Evolutionary conservation across 2,113 vertebrate genomes (phyloP).

Genomic region (Ploceus nigricollis): DNA sequence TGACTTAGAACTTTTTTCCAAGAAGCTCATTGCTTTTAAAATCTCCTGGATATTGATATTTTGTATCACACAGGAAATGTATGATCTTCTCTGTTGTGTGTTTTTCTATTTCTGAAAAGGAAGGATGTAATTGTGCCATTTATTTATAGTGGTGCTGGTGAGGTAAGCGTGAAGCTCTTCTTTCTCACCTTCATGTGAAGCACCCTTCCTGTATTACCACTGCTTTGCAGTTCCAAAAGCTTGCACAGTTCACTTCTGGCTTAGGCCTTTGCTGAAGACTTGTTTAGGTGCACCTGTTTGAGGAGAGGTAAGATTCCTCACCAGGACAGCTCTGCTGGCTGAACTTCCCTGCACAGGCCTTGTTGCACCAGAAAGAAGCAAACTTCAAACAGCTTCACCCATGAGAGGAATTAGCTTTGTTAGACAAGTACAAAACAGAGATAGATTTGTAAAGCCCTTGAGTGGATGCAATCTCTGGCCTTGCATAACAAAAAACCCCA

Average conservation of each 20-base stretch:
- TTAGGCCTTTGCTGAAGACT: not conserved
- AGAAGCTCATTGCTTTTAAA: not conserved
- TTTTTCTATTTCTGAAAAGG: not conserved
- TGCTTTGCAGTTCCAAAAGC: not conserved
- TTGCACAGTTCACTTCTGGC: not conserved
- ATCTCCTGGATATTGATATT: not conserved
- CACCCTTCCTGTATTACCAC: not conserved
- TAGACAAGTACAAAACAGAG: not conserved
- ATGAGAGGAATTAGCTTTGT: not conserved
- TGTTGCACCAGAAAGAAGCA: not conserved
- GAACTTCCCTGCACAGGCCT: not conserved
- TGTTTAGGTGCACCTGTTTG: not conserved
- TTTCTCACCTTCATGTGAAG: not conserved
- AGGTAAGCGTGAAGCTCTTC: not conserved
- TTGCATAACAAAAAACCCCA: not conserved
- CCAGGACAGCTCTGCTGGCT: not conserved
- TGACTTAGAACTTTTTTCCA: not conserved
- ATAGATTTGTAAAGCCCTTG: not conserved
- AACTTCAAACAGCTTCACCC: not conserved
- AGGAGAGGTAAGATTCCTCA: not conserved
- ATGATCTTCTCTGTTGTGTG: not conserved
- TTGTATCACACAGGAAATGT: not conserved
- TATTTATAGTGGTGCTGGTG: not conserved
- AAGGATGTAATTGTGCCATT: not conserved
- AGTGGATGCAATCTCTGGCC: not conserved